Evolutionary conservation across 1,140 invertebrate species (phyloP).

Genomic region (Olivierus martensii): DNA sequence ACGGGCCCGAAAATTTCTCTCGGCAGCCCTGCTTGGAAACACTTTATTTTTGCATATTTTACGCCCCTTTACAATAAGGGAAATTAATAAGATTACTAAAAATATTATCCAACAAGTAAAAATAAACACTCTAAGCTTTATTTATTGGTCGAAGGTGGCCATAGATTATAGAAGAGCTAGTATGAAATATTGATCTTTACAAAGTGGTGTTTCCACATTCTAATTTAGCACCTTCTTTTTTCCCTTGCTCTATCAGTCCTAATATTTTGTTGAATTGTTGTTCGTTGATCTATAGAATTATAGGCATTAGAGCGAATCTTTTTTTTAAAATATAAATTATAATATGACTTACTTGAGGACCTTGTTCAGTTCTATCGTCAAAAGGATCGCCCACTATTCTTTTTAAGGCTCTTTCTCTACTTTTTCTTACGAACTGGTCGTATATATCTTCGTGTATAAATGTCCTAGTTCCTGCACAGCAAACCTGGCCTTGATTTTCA

Average conservation of each 20-base stretch:
- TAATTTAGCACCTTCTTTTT: conserved; percentile 36
- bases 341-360: conserved; percentile 47
- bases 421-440: conserved; percentile 70
- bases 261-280: conserved; percentile 35
- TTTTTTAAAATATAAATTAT: too few relatives aligned
- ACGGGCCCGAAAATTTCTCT: too few relatives aligned
- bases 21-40: too few relatives aligned
- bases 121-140: too few relatives aligned
- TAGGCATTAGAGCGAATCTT: too few relatives aligned
- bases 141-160: too few relatives aligned
- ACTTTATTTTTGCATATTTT: too few relatives aligned
- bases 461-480: conserved; percentile 69
- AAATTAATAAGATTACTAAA: neutral
- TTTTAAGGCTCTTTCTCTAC: conserved; percentile 53
- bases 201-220: conserved; percentile 34
- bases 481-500: conserved; percentile 50
- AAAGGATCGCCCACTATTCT: conserved; percentile 83
- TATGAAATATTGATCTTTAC: conserved; percentile 37
- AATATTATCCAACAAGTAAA: conserved; percentile 15
- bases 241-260: conserved; percentile 31
- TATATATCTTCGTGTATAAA: conserved; percentile 71
- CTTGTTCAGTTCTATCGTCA: conserved; percentile 64
- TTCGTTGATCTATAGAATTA: conserved; percentile 7
- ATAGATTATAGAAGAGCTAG: too few relatives aligned
- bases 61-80: too few relatives aligned